Evolutionary conservation across 2,113 vertebrate species (phyloP), one percentile per base, ranked within the genome.

Genomic region (Benitochromis conjunctus): DNA sequence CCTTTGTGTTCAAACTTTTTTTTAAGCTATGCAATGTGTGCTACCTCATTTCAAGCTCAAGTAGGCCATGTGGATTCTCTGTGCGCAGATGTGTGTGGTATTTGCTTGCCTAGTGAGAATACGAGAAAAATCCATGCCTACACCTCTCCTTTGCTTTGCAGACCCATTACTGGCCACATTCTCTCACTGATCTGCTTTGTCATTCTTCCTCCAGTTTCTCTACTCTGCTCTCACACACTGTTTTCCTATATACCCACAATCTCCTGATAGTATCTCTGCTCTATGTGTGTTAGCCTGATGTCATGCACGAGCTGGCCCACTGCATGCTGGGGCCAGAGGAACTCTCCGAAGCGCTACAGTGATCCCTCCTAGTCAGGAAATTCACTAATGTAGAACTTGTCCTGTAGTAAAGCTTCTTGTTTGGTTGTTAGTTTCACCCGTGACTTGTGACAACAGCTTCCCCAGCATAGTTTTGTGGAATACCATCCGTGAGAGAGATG

Each of bases 261-360:
- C 56, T 86, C 43, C 56, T 92, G 89, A 88, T 76, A 48, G 57
- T 89, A 54, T 87, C 19, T 91, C 74, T 88, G 84, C 85, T 92
- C 54, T 81, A 48, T 88, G 69, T 93, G 79, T 80, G 92, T 95
- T 94, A 97, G 96, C 95, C 96, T 93, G 96, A 97, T 95, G 92
- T 96, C 93, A 92, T 96, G 97, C 97, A 97, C 96, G 94, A 95
- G 31, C 88, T 95, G 57, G 93, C 76, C 60, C 95, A 96, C 92
- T 97, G 97, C 98, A 98, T 98, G 97, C 94, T 94, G 96, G 96
- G 95, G 79, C 95, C 96, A 89, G 92, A 92, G 94, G 95, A 96
- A 84, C 95, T 94, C 95, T 95, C 95, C 80, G 93, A 93, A 77
- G 94, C 94, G 96, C 95, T 97, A 97, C 95, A 94, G 94, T 97